Conservation (phyloP, 2,113 vertebrate species). For the Porphyrio hochstetteri region DNA sequence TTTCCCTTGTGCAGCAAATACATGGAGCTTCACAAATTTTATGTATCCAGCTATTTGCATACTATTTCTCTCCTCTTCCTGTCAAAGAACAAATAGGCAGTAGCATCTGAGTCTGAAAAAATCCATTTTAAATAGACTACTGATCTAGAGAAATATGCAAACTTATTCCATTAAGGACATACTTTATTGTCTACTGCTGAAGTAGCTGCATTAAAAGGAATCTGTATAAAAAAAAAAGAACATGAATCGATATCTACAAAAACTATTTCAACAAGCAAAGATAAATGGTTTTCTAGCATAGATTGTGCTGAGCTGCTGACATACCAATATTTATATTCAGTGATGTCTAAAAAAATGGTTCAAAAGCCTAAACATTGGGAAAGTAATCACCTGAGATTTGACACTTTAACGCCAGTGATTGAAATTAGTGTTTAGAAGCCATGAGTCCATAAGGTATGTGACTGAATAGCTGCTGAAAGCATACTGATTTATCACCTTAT, state of each 20-base stretch:
- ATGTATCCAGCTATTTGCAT: neutral
- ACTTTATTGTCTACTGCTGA: neutral
- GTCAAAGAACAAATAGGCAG: neutral
- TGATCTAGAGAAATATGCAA: neutral
- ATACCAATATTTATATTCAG: neutral
- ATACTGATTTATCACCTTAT: slow-evolving; percentile 19
- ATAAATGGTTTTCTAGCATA: neutral
- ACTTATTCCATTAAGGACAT: neutral
- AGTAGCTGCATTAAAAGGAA: neutral
- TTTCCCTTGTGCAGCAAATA: neutral
- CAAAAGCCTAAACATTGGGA: neutral
- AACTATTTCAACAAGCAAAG: neutral
- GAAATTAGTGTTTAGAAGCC: slow-evolving; percentile 33
- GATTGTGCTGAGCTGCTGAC: neutral
- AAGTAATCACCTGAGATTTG: slow-evolving; percentile 24
- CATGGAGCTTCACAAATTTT: neutral
- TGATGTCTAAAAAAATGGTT: neutral
- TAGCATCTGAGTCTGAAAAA: neutral
- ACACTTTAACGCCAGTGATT: neutral
- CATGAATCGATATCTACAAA: neutral
- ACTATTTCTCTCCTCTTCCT: neutral
- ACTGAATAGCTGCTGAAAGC: slow-evolving; percentile 1
- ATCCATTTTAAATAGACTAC: neutral
- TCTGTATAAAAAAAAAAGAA: neutral
- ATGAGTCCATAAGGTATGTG: neutral